Percentiles rank a stretch among this genome's conserved stretches.
These are phyloP conservation scores for Scyliorhinus canicula DNA, from an alignment of 2,797 vertebrate genomes.

Conservation along the genomic window DNA sequence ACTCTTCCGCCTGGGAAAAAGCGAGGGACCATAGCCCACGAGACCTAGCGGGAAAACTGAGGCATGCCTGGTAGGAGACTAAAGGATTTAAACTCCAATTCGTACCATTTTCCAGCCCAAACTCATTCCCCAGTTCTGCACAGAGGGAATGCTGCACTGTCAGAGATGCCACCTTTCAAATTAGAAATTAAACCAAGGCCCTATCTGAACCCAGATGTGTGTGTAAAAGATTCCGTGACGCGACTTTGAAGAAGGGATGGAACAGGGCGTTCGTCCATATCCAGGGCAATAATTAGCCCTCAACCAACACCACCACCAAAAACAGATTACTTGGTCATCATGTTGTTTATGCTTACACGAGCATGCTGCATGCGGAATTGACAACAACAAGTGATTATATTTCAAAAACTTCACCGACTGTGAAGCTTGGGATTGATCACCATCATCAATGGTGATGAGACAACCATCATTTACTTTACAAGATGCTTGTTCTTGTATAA, in stretches of 20 bases:
- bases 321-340: not conserved
- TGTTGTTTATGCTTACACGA: not conserved
- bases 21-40: not conserved
- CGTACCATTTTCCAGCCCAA: not conserved
- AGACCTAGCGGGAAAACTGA: not conserved
- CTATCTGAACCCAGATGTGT: not conserved
- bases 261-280: no score
- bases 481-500: not conserved
- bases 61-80: no score
- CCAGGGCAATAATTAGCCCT: not conserved
- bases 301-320: not conserved
- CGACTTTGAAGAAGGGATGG: not conserved
- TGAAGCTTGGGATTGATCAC: not conserved
- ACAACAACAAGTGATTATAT: not conserved
- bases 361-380: not conserved
- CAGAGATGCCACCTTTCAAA: not conserved
- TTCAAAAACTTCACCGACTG: not conserved
- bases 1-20: no score
- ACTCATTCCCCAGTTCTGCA: not conserved
- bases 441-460: no score
- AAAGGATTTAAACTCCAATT: not conserved
- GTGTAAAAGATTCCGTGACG: not conserved
- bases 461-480: no score
- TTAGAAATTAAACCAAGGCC: not conserved
- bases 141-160: not conserved